Conservation (phyloP, 2,113 vertebrate species). For the Callopanchax toddi region DNA sequence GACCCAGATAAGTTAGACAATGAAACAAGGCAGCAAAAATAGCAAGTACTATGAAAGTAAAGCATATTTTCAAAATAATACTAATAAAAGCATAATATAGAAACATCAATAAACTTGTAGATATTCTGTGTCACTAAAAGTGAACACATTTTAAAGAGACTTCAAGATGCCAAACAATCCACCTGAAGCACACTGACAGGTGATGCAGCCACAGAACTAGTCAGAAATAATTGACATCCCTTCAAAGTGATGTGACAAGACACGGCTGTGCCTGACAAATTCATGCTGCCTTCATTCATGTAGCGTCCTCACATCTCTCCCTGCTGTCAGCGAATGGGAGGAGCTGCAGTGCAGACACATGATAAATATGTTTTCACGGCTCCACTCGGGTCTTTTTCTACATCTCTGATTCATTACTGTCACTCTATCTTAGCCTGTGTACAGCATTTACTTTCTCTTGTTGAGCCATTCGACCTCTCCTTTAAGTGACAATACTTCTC, state of each 20-base stretch:
- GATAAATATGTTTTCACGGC: constrained; percentile 19
- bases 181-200: constrained; percentile 4
- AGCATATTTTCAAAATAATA: too few relatives aligned
- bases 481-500: too few relatives aligned
- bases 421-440: constrained; percentile 21
- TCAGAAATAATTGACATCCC: constrained; percentile 36
- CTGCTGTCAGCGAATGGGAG: constrained; percentile 9
- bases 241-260: constrained; percentile 23
- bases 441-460: constrained; percentile 26
- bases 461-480: constrained; percentile 1
- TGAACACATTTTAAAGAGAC: not conserved
- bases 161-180: constrained; percentile 21
- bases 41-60: too few relatives aligned
- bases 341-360: not conserved
- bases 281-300: not conserved
- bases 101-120: too few relatives aligned
- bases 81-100: too few relatives aligned
- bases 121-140: not conserved
- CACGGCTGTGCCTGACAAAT: constrained; percentile 31
- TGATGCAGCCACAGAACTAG: constrained; percentile 15
- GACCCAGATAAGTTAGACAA: too few relatives aligned
- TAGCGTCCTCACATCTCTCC: constrained; percentile 14
- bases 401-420: constrained; percentile 28
- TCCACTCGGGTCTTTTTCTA: not conserved
- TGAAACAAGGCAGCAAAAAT: too few relatives aligned